Percentiles rank a stretch among this genome's conserved stretches.
phyloP scores from a whole-genome alignment of 2,797 vertebrate genomes.

The Champsocephalus esox region DNA sequence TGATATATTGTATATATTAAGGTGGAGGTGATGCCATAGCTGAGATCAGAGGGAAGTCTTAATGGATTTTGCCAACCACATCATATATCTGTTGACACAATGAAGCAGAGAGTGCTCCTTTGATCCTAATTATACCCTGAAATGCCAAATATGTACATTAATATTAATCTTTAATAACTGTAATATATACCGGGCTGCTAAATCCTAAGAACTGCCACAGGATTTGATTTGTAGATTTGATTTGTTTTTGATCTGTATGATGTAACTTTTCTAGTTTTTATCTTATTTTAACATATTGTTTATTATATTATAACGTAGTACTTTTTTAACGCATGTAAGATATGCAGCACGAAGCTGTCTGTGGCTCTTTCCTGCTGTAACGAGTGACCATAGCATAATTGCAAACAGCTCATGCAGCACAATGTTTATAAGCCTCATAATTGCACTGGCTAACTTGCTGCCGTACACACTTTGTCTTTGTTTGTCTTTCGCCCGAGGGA shows the following conservation, averaged over 20 bases:
- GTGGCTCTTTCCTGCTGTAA: too few species aligned
- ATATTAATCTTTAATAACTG: background rate
- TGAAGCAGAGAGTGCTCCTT: background rate
- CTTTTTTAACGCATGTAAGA: too few species aligned
- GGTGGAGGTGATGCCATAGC: constrained; percentile 13
- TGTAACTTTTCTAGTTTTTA: too few species aligned
- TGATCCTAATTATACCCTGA: background rate
- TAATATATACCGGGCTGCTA: too few species aligned
- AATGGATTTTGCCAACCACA: constrained; percentile 24
- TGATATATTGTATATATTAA: constrained; percentile 46
- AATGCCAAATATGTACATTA: background rate
- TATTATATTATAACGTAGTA: too few species aligned
- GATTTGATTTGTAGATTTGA: too few species aligned
- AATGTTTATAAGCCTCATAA: constrained; percentile 7
- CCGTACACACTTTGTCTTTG: constrained; percentile 9
- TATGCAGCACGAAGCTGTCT: too few species aligned
- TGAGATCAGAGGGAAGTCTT: constrained; percentile 29
- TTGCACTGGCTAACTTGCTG: constrained; percentile 7
- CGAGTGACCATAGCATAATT: background rate
- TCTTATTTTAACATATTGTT: too few species aligned
- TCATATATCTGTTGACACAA: constrained; percentile 3
- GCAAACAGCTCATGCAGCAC: constrained; percentile 10
- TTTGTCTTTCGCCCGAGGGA: constrained; percentile 6
- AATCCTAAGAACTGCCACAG: too few species aligned
- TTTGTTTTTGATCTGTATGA: too few species aligned